Conservation (phyloP, 1,140 invertebrate species). For the Drosophila truncata region DNA sequence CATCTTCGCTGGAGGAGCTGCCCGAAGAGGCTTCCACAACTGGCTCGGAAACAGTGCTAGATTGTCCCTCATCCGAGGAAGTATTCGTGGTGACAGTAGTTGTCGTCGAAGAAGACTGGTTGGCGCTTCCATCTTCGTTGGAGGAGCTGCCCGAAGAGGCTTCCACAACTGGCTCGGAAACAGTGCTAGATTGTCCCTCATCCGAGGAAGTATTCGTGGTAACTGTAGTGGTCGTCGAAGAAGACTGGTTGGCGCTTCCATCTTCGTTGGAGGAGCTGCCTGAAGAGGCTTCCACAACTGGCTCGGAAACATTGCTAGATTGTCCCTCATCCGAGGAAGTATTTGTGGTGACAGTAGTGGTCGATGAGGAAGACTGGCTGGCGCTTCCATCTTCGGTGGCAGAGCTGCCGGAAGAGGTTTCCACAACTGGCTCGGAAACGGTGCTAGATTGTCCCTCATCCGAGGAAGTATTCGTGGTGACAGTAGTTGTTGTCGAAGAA, state of each 20-base stretch:
- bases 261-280: too few relatives aligned
- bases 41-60: not conserved
- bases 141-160: too few relatives aligned
- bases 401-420: too few relatives aligned
- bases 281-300: too few relatives aligned
- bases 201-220: slow-evolving; percentile 5
- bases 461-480: too few relatives aligned
- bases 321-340: slow-evolving; percentile 4
- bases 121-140: slow-evolving; percentile 1
- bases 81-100: slow-evolving; percentile 10
- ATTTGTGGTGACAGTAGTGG: slow-evolving; percentile 5
- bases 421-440: too few relatives aligned
- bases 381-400: not conserved
- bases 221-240: slow-evolving; percentile 3
- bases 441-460: too few relatives aligned
- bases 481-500: too few relatives aligned
- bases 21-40: not conserved
- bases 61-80: not conserved
- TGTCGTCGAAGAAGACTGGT: slow-evolving; percentile 9
- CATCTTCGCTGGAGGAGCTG: not conserved
- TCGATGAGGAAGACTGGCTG: slow-evolving; percentile 10
- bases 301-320: not conserved
- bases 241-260: slow-evolving; percentile 7
- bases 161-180: not conserved
- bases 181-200: not conserved